A percentile compares a stretch with the other conserved stretches of the same genome.
phyloP scores from a whole-genome alignment of 2,888 invertebrate genomes.

The Tiliacea aurago region DNA sequence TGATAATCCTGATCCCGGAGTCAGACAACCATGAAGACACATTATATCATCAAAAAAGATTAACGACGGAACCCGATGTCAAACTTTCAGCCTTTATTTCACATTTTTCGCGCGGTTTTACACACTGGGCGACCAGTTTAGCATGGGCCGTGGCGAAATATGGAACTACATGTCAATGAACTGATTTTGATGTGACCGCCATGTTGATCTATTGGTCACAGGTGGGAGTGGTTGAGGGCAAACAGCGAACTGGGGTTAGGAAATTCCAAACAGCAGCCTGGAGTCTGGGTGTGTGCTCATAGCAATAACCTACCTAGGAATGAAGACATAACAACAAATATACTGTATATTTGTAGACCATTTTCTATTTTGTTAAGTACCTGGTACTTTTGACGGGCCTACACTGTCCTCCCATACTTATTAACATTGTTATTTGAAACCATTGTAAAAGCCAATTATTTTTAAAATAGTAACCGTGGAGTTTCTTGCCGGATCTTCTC shows the following conservation, averaged over 20 bases:
- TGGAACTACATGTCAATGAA: constrained; percentile 5
- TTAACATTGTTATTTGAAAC: no score
- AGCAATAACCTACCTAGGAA: neutral
- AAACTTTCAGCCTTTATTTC: constrained; percentile 64
- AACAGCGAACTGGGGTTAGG: neutral
- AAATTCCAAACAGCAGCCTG: neutral
- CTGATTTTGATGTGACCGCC: neutral
- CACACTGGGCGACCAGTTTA: constrained; percentile 14
- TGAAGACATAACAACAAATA: neutral
- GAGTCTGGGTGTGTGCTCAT: neutral
- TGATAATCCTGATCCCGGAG: constrained; percentile 52
- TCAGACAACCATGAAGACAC: constrained; percentile 67
- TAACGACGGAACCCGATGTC: constrained; percentile 60
- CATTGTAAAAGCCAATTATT: no score
- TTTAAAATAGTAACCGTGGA: no score
- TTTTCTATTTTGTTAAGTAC: no score
- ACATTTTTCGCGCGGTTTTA: constrained; percentile 57
- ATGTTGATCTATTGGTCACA: neutral
- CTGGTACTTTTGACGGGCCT: no score
- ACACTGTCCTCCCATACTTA: no score
- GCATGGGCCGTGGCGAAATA: neutral
- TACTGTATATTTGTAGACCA: no score
- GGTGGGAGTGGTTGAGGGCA: neutral
- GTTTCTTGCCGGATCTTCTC: no score
- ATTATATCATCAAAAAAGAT: constrained; percentile 67